A percentile compares a stretch with the other conserved stretches of the same genome.
These are phyloP conservation scores for Bryconaethiops microstoma DNA, from an alignment of 2,797 vertebrate genomes.

Conservation along the genomic window DNA sequence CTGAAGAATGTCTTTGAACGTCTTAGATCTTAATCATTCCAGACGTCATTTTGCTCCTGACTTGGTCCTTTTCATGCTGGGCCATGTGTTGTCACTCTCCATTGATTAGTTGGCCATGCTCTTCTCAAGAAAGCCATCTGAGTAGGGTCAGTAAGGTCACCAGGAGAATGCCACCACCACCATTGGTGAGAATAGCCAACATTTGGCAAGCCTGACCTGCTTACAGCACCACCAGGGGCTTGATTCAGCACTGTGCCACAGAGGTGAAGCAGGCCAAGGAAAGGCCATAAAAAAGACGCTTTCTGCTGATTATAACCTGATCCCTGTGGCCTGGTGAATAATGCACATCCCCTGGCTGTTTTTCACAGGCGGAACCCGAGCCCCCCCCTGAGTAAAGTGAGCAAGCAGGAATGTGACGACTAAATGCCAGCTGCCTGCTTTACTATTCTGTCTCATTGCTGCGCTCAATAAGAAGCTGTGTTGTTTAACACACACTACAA, in stretches of 20 bases:
- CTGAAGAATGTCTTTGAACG: not conserved
- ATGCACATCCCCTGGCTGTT: slow-evolving; percentile 79
- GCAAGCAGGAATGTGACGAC: slow-evolving; percentile 70
- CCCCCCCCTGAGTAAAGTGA: slow-evolving; percentile 75
- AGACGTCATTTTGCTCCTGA: not conserved
- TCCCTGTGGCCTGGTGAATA: slow-evolving; percentile 81
- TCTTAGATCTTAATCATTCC: not conserved
- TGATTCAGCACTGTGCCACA: slow-evolving; percentile 40
- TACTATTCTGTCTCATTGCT: slow-evolving; percentile 57
- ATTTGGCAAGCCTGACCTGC: slow-evolving; percentile 34
- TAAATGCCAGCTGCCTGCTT: slow-evolving; percentile 67
- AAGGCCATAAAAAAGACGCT: slow-evolving; percentile 69
- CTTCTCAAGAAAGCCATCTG: not conserved
- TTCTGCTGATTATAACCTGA: slow-evolving; percentile 81
- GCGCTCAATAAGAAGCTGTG: slow-evolving; percentile 56
- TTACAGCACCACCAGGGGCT: slow-evolving; percentile 12
- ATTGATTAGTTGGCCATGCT: not conserved
- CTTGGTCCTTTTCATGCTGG: not conserved
- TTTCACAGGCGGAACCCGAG: slow-evolving; percentile 83
- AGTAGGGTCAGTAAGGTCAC: not conserved
- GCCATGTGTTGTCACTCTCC: not conserved
- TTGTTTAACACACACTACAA: slow-evolving; percentile 66
- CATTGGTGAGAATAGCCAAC: slow-evolving; percentile 25
- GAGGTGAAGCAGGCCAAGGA: slow-evolving; percentile 49
- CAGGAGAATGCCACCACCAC: slow-evolving; percentile 24